Evolutionary conservation across 1,140 invertebrate genomes (phyloP), one percentile per base, ranked within the genome.

Genomic region (Drosophila repleta): DNA sequence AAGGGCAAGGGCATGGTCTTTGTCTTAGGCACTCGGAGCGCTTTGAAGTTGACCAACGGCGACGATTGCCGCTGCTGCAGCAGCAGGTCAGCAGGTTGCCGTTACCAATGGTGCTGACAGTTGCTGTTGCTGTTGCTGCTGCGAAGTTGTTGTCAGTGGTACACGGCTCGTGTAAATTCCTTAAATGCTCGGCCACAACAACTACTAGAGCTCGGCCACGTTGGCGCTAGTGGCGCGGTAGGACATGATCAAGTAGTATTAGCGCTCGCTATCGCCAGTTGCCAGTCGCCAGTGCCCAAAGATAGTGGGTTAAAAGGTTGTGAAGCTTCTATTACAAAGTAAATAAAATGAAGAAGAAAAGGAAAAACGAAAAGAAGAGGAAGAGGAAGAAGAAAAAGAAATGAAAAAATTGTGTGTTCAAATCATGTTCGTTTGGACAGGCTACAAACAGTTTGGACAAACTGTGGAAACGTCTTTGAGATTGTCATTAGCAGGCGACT

Each of bases 391-490:
- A 29, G 29, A 1, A 29, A 35, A 11, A 11, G 10, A 11, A 35
- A 79, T 51, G 6, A 61, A 68, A 77, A 90, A 85, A 87, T 69
- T 90, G 78, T 90, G 79, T 87, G 32, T 87, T 90, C 79, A 79
- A 90, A 90, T 90, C 78, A 79, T 90, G 87, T 90, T 79, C 62
- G 60, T 73, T 90, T 74, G 72, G 87, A 90, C 85, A 90, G 87
- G 70, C 67, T 56, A 90, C 85, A 90, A 90, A 90, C 82, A 90
- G 87, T 74, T 87, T 77, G 70, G 87, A 90, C 87, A 90, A 90
- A 88, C 87, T 90, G 73, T 71, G 76, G 71, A 90, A 76, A 76
- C 67, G 76, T 79, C 76, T 85, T 82, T 85, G 82, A 85, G 78
- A 85, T 87, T 88, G 83, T 88, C 83, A 88, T 88, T 87, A 88